Evolutionary conservation across 2,113 vertebrate genomes (phyloP).

Genomic region (Okapia johnstoni): DNA sequence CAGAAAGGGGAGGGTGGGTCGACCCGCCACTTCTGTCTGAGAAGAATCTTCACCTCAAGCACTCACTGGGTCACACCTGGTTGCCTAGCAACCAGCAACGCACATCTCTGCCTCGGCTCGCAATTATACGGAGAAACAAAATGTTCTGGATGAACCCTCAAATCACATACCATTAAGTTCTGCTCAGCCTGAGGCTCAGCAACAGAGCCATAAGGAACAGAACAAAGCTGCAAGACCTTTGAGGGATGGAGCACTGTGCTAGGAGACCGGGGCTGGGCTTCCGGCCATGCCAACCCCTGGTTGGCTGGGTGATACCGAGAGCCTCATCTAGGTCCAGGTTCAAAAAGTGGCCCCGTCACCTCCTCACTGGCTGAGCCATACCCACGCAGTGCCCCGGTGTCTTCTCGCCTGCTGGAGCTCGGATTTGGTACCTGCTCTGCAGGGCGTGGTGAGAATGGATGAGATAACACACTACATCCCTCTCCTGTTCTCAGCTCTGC

Average conservation of each 20-base stretch:
- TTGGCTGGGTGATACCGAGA: background rate
- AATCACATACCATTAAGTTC: background rate
- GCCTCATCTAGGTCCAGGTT: background rate
- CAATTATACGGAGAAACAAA: slow-evolving; percentile 1
- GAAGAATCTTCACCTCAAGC: background rate
- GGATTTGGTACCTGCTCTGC: background rate
- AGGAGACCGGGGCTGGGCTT: background rate
- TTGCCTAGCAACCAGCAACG: slow-evolving; percentile 21
- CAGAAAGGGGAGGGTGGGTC: background rate
- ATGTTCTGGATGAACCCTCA: background rate
- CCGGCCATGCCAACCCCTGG: fast-evolving
- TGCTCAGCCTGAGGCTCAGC: background rate
- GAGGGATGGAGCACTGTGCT: background rate
- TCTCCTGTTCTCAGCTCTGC: background rate
- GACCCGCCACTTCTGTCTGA: background rate
- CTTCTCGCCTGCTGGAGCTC: background rate
- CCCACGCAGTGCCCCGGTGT: background rate
- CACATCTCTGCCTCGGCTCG: background rate
- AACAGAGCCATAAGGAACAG: background rate
- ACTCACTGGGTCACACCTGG: background rate
- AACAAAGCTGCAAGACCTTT: background rate
- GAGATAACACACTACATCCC: fast-evolving
- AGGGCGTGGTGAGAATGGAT: background rate
- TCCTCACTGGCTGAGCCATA: background rate
- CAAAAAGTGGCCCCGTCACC: background rate